Evolutionary conservation across 2,797 vertebrate genomes (phyloP).

Genomic region (Choloepus didactylus): DNA sequence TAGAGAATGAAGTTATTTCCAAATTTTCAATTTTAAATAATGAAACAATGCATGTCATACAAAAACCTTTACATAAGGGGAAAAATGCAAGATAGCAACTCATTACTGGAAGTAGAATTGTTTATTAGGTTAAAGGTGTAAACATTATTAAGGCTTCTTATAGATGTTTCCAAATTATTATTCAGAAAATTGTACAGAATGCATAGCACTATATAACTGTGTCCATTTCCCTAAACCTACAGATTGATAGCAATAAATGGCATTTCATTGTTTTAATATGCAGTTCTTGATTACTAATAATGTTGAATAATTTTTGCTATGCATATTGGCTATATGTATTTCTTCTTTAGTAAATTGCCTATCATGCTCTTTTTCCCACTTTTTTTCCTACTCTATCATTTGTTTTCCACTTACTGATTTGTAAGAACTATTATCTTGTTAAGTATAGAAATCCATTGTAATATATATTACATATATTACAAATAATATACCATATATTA

Average conservation of each 20-base stretch:
- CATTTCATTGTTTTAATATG: background rate
- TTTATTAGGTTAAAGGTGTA: conserved; percentile 6
- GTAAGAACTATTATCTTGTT: background rate
- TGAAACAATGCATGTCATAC: background rate
- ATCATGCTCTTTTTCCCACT: background rate
- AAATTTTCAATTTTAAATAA: background rate
- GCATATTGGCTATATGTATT: background rate
- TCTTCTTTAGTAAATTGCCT: conserved; percentile 39
- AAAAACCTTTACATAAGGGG: background rate
- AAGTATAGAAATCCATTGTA: background rate
- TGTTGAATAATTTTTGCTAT: background rate
- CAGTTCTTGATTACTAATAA: conserved; percentile 19
- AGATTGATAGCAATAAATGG: conserved; percentile 9
- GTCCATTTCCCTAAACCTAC: background rate
- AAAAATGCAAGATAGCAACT: background rate
- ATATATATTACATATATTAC: background rate
- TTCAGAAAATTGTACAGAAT: conserved; percentile 19
- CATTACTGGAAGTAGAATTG: background rate
- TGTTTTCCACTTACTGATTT: background rate
- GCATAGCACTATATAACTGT: background rate
- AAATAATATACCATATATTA: too few relatives aligned
- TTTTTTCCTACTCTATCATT: background rate
- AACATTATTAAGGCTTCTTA: conserved; percentile 4
- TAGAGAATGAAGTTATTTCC: background rate
- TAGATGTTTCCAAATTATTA: conserved; percentile 31